A percentile compares a stretch with the other conserved stretches of the same genome.
These are phyloP conservation scores for Carcharodon carcharias DNA, from an alignment of 2,797 vertebrate genomes.

Conservation along the genomic window DNA sequence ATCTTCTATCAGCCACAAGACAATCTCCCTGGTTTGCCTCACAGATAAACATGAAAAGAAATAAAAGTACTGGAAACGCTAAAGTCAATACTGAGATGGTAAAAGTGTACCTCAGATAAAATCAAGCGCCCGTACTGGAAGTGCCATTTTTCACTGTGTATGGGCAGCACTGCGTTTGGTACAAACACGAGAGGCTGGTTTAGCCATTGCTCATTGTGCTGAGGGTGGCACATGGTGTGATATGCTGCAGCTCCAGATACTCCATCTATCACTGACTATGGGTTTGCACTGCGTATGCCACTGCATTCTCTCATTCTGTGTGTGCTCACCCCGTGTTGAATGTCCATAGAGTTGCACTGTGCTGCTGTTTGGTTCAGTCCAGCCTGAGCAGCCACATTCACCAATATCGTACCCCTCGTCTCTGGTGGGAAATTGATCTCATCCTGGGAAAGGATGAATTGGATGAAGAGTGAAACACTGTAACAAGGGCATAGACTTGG, in stretches of 20 bases:
- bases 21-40: slow-evolving; percentile 19
- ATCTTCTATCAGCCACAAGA: background rate
- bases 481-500: background rate
- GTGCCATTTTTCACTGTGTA: background rate
- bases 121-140: background rate
- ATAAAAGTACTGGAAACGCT: background rate
- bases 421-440: background rate
- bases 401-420: background rate
- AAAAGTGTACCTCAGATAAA: background rate
- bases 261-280: background rate
- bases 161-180: background rate
- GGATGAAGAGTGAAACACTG: background rate
- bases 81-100: background rate
- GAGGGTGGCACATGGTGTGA: background rate
- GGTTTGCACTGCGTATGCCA: background rate
- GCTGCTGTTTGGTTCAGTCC: background rate
- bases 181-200: background rate
- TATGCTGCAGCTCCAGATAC: too few relatives aligned
- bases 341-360: background rate
- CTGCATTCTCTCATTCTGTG: background rate
- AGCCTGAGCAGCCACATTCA: background rate
- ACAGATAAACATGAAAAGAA: background rate
- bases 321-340: background rate
- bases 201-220: background rate
- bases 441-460: background rate